phyloP scores from a whole-genome alignment of 1,140 invertebrate species.

The Choristoneura fumiferana region DNA sequence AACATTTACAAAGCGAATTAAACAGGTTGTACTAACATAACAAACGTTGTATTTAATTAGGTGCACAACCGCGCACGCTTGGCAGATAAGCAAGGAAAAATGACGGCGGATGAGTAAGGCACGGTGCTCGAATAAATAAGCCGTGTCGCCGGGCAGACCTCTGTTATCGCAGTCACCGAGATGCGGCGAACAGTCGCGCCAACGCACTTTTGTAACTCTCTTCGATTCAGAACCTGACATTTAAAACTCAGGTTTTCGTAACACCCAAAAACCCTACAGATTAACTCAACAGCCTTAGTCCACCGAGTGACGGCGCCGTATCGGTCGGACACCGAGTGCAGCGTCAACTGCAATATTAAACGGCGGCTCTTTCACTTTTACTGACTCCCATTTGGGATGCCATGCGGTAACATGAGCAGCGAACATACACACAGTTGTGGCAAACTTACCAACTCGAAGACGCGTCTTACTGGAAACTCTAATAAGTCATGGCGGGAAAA shows the following conservation, averaged over 20 bases:
- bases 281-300: constrained; percentile 48
- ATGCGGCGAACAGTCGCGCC: constrained; percentile 53
- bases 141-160: constrained; percentile 51
- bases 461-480: constrained; percentile 46
- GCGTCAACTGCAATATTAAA: constrained; percentile 44
- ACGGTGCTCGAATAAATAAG: constrained; percentile 64
- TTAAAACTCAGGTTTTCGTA: constrained; percentile 66
- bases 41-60: too few relatives aligned
- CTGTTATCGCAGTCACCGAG: constrained; percentile 62
- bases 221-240: constrained; percentile 58
- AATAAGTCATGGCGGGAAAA: constrained; percentile 53
- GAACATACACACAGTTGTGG: constrained; percentile 46
- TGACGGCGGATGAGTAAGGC: constrained; percentile 49
- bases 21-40: too few relatives aligned
- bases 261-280: constrained; percentile 52
- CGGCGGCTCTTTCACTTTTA: constrained; percentile 52
- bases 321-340: constrained; percentile 36
- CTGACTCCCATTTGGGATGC: constrained; percentile 49
- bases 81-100: constrained; percentile 25
- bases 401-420: constrained; percentile 46
- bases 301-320: constrained; percentile 39
- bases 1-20: too few relatives aligned
- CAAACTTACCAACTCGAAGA: constrained; percentile 62
- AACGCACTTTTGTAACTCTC: constrained; percentile 50
- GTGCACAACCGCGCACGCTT: too few relatives aligned